Percentiles rank a stretch among this genome's conserved stretches.
phyloP scores from a whole-genome alignment of 2,113 vertebrate species.

The Zeus faber region DNA sequence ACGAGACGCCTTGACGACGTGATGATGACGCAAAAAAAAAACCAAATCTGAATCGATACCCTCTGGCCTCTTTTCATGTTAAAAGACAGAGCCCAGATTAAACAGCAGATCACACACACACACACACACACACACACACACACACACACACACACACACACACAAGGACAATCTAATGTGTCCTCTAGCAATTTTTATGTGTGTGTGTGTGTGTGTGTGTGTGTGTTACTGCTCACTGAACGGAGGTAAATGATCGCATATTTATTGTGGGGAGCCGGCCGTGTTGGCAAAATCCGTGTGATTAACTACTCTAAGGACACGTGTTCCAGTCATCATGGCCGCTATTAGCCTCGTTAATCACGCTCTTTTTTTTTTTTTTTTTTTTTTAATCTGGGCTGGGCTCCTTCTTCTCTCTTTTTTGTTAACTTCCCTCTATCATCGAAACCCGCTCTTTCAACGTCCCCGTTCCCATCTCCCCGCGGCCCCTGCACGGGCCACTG shows the following conservation, averaged over 20 bases:
- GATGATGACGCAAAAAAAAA: no score
- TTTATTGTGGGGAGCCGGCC: background rate
- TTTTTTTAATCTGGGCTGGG: background rate
- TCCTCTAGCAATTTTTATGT: background rate
- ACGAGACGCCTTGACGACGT: no score
- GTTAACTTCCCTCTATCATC: background rate
- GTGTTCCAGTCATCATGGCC: background rate
- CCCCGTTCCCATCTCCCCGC: background rate
- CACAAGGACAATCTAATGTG: background rate
- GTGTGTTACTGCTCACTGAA: background rate
- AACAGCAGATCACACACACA: slow-evolving; percentile 6
- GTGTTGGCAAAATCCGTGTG: slow-evolving; percentile 39
- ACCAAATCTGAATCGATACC: no score
- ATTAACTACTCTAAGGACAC: background rate
- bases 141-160: background rate
- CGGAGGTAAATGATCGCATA: background rate
- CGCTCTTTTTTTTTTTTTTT: slow-evolving; percentile 50
- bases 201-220: background rate
- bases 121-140: background rate
- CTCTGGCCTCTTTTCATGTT: no score
- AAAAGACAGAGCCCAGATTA: no score
- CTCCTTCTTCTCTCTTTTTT: background rate
- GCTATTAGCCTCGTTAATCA: background rate
- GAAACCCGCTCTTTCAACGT: no score
- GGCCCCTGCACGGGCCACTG: no score